A percentile compares a stretch with the other conserved stretches of the same genome.
These are phyloP conservation scores for Phaetusa simplex DNA, from an alignment of 2,113 vertebrate genomes.

Conservation along the genomic window DNA sequence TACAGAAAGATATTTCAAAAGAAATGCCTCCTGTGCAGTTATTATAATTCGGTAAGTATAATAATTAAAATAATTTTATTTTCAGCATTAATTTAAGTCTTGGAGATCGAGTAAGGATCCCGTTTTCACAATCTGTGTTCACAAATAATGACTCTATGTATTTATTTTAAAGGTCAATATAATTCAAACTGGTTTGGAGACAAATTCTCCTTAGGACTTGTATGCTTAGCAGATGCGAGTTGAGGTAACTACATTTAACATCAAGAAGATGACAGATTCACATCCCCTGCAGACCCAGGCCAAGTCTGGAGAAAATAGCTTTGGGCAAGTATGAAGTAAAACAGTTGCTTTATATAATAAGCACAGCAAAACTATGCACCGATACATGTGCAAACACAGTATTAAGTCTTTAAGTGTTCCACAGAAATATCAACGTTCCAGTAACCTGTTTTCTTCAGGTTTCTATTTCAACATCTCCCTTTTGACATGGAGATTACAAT, in stretches of 20 bases:
- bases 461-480: background rate
- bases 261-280: background rate
- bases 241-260: background rate
- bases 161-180: background rate
- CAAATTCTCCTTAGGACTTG: background rate
- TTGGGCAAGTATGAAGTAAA: background rate
- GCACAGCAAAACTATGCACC: background rate
- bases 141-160: background rate
- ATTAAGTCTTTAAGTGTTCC: background rate
- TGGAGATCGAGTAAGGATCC: background rate
- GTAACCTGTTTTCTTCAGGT: background rate
- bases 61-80: constrained; percentile 50
- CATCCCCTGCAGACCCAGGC: background rate
- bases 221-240: background rate
- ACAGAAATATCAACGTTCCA: background rate
- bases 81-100: constrained; percentile 19
- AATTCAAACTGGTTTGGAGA: background rate
- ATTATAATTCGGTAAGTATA: background rate
- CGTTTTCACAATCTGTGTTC: background rate
- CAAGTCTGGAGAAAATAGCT: background rate
- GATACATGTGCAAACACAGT: background rate
- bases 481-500: background rate
- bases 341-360: background rate
- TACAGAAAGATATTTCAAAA: background rate
- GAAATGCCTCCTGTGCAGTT: background rate